Evolutionary conservation across 30 jellyfish, hydroid and myxozoan genomes (phyloP).

Genomic region (Aurelia sp.): DNA sequence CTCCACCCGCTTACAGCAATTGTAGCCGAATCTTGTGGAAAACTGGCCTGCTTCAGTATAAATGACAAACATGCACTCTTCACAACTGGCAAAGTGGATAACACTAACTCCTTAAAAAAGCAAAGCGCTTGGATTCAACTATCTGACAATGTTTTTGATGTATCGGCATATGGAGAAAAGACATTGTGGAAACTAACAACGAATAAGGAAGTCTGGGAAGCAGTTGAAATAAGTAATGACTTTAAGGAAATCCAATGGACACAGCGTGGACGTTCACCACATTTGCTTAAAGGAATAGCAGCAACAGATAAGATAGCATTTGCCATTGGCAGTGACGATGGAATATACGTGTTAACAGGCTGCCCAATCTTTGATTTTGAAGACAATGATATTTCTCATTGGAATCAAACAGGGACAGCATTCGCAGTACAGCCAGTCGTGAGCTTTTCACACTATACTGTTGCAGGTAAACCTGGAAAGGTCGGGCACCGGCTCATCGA

Average conservation of each 20-base stretch:
- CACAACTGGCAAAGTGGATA: constrained; percentile 24
- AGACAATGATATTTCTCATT: too few relatives aligned
- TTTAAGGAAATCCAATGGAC: constrained; percentile 26
- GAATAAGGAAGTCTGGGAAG: constrained; percentile 46
- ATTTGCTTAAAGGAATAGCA: constrained; percentile 28
- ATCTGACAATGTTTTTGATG: constrained; percentile 6
- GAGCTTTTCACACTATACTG: neutral
- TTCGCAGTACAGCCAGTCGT: too few relatives aligned
- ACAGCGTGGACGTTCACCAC: constrained; percentile 36
- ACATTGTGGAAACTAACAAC: constrained; percentile 36
- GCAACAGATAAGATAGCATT: constrained; percentile 39
- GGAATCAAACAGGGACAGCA: too few relatives aligned
- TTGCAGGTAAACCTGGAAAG: constrained; percentile 22
- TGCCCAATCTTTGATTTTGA: too few relatives aligned
- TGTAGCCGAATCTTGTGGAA: constrained; percentile 19
- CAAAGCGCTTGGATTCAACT: constrained; percentile 1
- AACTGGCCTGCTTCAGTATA: constrained; percentile 18
- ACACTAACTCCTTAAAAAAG: constrained; percentile 28
- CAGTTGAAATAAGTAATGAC: constrained; percentile 27
- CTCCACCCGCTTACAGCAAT: neutral
- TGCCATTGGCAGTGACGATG: constrained; percentile 24
- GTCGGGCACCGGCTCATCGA: constrained; percentile 39
- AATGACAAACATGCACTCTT: neutral
- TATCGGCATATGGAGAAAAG: constrained; percentile 44
- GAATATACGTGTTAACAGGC: constrained; percentile 8